A percentile compares a stretch with the other conserved stretches of the same genome.
These are phyloP conservation scores for Brotogeris chrysoptera DNA, from an alignment of 2,797 vertebrate species.

Conservation along the genomic window DNA sequence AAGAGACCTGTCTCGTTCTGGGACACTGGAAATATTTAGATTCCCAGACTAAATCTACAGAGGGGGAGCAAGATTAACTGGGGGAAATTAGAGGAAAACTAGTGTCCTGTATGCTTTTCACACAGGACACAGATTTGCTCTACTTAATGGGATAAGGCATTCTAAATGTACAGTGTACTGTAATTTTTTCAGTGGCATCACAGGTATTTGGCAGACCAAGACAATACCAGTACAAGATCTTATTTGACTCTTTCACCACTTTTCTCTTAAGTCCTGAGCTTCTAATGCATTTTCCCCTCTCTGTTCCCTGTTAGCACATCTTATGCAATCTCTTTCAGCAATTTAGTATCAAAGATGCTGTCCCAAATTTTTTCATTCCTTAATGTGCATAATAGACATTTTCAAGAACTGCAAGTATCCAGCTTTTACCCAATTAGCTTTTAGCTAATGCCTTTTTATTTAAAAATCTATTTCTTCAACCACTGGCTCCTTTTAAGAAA, in stretches of 20 bases:
- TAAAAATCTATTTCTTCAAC: background rate
- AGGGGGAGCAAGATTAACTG: background rate
- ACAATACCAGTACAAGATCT: background rate
- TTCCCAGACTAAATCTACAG: background rate
- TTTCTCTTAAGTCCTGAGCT: background rate
- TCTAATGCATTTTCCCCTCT: background rate
- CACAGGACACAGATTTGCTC: background rate
- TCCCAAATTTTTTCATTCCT: background rate
- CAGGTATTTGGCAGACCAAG: background rate
- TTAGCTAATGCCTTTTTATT: slow-evolving; percentile 17
- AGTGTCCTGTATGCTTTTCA: background rate
- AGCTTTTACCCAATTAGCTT: background rate
- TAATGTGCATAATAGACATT: background rate
- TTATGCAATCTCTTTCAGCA: background rate
- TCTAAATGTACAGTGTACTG: background rate
- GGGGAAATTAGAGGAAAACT: background rate
- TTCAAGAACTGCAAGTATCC: background rate
- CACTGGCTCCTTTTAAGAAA: background rate
- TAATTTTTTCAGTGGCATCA: background rate
- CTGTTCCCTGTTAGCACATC: background rate
- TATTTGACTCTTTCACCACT: background rate
- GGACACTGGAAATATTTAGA: background rate
- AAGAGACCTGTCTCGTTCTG: background rate
- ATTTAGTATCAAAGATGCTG: background rate
- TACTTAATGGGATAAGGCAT: background rate